A percentile compares a stretch with the other conserved stretches of the same genome.
phyloP scores from a whole-genome alignment of 2,888 invertebrate genomes.

The Drosophila kuntzei region DNA sequence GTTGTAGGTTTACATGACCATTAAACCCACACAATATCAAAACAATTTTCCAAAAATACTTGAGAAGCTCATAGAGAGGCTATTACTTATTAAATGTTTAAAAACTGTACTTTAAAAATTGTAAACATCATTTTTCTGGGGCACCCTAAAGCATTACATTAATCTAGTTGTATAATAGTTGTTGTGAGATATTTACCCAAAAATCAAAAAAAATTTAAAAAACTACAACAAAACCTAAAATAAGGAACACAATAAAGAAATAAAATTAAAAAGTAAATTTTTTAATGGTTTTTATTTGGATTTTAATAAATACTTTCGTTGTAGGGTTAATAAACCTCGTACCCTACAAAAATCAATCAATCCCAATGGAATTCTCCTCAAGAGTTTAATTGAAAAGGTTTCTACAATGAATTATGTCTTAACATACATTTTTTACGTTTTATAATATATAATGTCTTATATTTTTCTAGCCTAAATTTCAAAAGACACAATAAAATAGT shows the following conservation, averaged over 20 bases:
- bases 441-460: background rate
- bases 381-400: no score
- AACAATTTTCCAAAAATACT: constrained; percentile 3
- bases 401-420: no score
- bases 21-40: constrained; percentile 17
- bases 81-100: constrained; percentile 24
- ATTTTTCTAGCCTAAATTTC: constrained; percentile 5
- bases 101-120: constrained; percentile 34
- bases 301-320: no score
- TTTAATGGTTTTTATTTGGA: background rate
- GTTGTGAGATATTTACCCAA: constrained; percentile 75
- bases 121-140: constrained; percentile 12
- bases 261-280: constrained; percentile 13
- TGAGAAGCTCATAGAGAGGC: constrained; percentile 39
- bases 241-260: constrained; percentile 42
- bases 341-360: no score
- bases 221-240: constrained; percentile 32
- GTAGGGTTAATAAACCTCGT: no score
- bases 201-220: constrained; percentile 23
- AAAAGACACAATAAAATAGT: constrained; percentile 1
- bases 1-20: constrained; percentile 56
- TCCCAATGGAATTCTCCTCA: no score
- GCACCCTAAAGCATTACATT: constrained; percentile 48
- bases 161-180: constrained; percentile 69
- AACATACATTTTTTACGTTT: background rate